These are phyloP conservation scores for Trachurus trachurus DNA, from an alignment of 2,797 vertebrate genomes.

Conservation along the genomic window DNA sequence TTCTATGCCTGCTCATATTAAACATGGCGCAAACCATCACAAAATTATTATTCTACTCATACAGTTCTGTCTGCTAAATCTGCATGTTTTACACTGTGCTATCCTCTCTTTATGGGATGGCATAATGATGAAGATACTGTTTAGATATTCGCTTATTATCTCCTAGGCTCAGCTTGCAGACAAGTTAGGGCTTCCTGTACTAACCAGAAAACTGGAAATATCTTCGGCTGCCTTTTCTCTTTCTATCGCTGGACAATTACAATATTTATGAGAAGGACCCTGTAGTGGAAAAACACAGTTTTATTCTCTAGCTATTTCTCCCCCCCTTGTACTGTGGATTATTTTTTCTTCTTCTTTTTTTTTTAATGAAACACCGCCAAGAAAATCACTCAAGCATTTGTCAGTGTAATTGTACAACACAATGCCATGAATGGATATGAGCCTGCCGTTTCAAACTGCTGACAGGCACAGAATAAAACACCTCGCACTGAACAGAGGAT, in stretches of 20 bases:
- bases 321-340: slow-evolving; percentile 69
- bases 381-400: slow-evolving; percentile 90
- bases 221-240: slow-evolving; percentile 62
- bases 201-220: slow-evolving; percentile 76
- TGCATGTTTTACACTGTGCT: slow-evolving; percentile 70
- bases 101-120: slow-evolving; percentile 65
- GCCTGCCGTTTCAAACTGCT: slow-evolving; percentile 84
- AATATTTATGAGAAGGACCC: slow-evolving; percentile 87
- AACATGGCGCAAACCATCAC: slow-evolving; percentile 42
- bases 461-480: slow-evolving; percentile 85
- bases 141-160: slow-evolving; percentile 79
- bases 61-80: slow-evolving; percentile 68
- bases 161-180: slow-evolving; percentile 70
- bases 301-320: slow-evolving; percentile 79
- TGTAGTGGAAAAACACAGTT: slow-evolving; percentile 79
- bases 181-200: slow-evolving; percentile 66
- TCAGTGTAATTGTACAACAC: slow-evolving; percentile 90
- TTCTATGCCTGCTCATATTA: slow-evolving; percentile 45
- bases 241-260: slow-evolving; percentile 85
- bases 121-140: slow-evolving; percentile 78
- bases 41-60: slow-evolving; percentile 66
- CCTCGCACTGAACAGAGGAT: slow-evolving; percentile 80
- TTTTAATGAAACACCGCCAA: slow-evolving; percentile 87
- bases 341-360: slow-evolving; percentile 68
- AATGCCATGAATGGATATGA: slow-evolving; percentile 89